phyloP scores from a whole-genome alignment of 2,113 vertebrate genomes.

The Phalacrocorax carbo region DNA sequence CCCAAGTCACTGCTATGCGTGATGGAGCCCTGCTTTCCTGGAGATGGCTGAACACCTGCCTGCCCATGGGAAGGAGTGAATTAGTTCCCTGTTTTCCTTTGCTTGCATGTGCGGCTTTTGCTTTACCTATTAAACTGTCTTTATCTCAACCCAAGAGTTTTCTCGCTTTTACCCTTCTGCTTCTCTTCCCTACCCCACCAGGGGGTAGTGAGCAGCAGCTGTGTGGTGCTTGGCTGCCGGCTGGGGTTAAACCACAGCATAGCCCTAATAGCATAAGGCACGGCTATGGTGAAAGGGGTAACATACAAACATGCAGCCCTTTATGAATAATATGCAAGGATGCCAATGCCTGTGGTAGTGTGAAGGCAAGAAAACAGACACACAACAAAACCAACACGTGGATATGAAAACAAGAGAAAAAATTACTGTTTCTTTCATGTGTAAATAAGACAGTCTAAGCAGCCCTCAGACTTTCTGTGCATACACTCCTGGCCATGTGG shows the following conservation, averaged over 20 bases:
- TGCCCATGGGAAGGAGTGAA: background rate
- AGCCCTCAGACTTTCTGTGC: background rate
- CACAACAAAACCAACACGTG: background rate
- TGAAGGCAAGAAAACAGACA: background rate
- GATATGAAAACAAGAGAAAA: background rate
- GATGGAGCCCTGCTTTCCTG: background rate
- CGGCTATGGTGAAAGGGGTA: background rate
- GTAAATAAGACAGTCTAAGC: background rate
- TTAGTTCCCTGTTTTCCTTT: background rate
- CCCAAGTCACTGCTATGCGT: fast-evolving
- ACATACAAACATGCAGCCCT: background rate
- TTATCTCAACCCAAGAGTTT: background rate
- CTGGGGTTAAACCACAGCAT: background rate
- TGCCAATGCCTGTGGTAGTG: background rate
- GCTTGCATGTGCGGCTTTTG: fast-evolving
- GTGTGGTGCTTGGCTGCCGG: background rate
- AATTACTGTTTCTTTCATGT: background rate
- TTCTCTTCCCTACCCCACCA: background rate
- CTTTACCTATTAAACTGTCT: background rate
- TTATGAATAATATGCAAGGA: background rate
- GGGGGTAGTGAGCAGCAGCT: background rate
- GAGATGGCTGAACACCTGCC: background rate
- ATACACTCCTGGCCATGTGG: background rate
- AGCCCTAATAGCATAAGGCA: background rate
- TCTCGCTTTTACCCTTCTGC: background rate